Conservation (phyloP, 1,140 invertebrate species). For the Glossosoma conforme region DNA sequence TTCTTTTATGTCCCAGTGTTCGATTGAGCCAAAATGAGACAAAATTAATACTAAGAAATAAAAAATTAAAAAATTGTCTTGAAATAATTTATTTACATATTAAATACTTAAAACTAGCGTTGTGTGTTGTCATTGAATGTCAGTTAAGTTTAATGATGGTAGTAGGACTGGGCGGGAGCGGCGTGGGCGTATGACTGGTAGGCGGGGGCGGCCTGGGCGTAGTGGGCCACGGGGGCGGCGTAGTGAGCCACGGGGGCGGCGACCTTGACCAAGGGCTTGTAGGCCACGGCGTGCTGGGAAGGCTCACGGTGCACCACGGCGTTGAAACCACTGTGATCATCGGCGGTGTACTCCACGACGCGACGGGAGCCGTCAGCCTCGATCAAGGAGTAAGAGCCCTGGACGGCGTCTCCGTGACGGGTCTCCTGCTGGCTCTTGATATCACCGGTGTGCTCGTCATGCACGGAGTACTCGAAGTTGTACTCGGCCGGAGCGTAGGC, state of each 20-base stretch:
- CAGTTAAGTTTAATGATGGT: no score
- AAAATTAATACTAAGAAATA: no score
- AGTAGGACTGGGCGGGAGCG: background rate
- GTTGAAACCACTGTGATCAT: conserved; percentile 65
- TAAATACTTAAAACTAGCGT: no score
- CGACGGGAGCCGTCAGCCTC: conserved; percentile 62
- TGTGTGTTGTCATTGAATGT: no score
- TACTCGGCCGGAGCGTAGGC: conserved; percentile 35
- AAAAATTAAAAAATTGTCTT: no score
- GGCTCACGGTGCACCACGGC: conserved; percentile 57
- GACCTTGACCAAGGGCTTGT: background rate
- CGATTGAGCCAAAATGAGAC: no score
- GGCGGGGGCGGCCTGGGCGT: conserved; percentile 10
- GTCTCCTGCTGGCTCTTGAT: conserved; percentile 55
- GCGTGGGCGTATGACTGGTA: conserved; percentile 26
- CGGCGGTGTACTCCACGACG: conserved; percentile 67
- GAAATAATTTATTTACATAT: no score
- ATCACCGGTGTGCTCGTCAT: conserved; percentile 53
- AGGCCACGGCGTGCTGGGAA: conserved; percentile 40
- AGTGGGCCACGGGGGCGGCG: conserved; percentile 30
- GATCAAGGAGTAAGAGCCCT: conserved; percentile 53
- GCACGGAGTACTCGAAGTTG: conserved; percentile 44
- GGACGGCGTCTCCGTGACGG: conserved; percentile 54
- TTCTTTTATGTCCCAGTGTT: no score
- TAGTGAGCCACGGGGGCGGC: conserved; percentile 30